Percentiles rank a stretch among this genome's conserved stretches.
Evolutionary conservation across 2,888 invertebrate genomes (phyloP).

Genomic region (Andrena marginata): DNA sequence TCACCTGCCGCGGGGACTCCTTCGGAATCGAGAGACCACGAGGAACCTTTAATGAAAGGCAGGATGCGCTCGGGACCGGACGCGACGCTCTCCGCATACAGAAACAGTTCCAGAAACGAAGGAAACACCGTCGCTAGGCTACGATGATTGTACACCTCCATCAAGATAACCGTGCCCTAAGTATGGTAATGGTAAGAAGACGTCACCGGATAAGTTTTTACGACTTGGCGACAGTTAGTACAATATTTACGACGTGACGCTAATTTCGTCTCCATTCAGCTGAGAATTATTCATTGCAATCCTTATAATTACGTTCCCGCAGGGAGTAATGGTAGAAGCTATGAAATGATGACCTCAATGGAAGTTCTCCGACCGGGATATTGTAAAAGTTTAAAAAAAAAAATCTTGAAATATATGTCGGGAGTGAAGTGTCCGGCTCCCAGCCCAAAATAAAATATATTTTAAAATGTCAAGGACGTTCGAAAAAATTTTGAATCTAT

Average conservation of each 20-base stretch:
- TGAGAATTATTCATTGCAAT: not conserved
- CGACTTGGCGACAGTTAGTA: constrained; percentile 20
- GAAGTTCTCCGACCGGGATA: too few relatives aligned
- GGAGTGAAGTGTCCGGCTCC: too few relatives aligned
- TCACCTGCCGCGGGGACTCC: constrained; percentile 47
- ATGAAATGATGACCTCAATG: too few relatives aligned
- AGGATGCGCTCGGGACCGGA: constrained; percentile 82
- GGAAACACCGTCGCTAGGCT: constrained; percentile 76
- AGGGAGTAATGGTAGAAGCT: too few relatives aligned
- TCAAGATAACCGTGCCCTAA: constrained; percentile 53
- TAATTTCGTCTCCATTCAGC: constrained; percentile 13
- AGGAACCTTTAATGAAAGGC: constrained; percentile 72
- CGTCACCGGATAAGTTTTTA: constrained; percentile 44
- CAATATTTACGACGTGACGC: constrained; percentile 22
- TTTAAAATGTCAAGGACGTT: too few relatives aligned
- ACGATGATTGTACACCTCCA: constrained; percentile 49
- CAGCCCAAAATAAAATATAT: too few relatives aligned
- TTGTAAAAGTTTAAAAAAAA: too few relatives aligned
- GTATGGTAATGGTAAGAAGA: constrained; percentile 43
- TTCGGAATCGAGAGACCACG: constrained; percentile 57
- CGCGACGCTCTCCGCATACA: constrained; percentile 78
- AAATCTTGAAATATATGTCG: too few relatives aligned
- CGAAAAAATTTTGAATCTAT: too few relatives aligned
- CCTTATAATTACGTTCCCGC: too few relatives aligned
- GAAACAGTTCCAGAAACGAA: constrained; percentile 83